Base-by-base conservation (phyloP, 2,797 vertebrate species). In the Eidolon dupreanum region DNA sequence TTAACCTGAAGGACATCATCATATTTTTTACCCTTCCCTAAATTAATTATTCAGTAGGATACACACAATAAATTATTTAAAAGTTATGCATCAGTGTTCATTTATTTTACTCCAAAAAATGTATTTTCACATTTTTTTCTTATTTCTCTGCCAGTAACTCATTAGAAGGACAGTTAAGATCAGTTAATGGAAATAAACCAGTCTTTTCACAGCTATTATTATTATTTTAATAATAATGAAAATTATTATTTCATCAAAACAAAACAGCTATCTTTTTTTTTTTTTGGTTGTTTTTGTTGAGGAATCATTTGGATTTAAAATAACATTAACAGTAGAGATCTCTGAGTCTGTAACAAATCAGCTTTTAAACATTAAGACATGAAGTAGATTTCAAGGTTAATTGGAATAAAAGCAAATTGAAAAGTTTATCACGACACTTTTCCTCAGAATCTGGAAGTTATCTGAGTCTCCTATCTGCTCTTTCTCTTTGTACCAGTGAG, bases 401-500 rank as follows among this genome's bases (percentile, higher is more conserved):
- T 31, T 38, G 5, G 19, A 94, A 93, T 88, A 66, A 91, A 90
- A 82, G 28, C 31, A 94, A 86, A 66, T 63, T 51, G 8, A 75
- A 92, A 95, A 95, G 36, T 33, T 92, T 66, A 43, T 82, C 53
- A 68, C 0, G 13, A 97, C 97, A 99, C 99, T 99, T 98, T 99
- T 99, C 70, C 99, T 98, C 22, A 99, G 98, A 95, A 99, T 99
- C 88, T 98, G 98, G 95, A 99, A 99, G 81, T 99, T 99, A 0
- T 99, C 99, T 0, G 99, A 99, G 88, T 99, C 99, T 68, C 97
- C 86, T 33, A 99, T 99, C 93, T 98, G 98, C 9, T 99, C 98
- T 0, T 99, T 98, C 8, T 99, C 99, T 97, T 99, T 98, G 98
- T 99, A 99, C 99, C 99, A 99, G 96, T 97, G 98, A 94, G 99